Conservation (phyloP, 2,797 vertebrate species). For the Petrocephalus schoutedeni region DNA sequence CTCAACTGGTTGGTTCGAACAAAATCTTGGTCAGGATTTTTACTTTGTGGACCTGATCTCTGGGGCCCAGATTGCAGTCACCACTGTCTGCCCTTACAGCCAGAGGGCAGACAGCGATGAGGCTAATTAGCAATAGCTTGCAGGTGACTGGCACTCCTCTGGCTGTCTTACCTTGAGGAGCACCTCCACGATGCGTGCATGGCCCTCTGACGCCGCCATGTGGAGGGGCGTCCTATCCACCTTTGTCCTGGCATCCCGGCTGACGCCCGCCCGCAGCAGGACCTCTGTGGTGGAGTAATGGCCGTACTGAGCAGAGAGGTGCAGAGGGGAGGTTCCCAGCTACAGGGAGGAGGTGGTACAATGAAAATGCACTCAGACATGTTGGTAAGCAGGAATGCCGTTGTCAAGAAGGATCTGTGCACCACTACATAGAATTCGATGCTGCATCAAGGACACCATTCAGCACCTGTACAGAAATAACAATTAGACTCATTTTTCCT, state of each 20-base stretch:
- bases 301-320: slow-evolving; percentile 77
- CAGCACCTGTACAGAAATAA: neutral
- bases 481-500: slow-evolving; percentile 37
- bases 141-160: neutral
- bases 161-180: slow-evolving; percentile 69
- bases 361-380: neutral
- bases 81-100: too few relatives aligned
- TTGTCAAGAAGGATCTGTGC: neutral
- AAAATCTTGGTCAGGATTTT: neutral
- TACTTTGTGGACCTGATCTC: neutral
- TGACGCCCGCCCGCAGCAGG: slow-evolving; percentile 76
- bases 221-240: slow-evolving; percentile 79
- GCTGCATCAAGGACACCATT: neutral
- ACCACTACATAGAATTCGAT: neutral
- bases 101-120: neutral
- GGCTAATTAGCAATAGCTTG: neutral
- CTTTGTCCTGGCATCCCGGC: slow-evolving; percentile 80
- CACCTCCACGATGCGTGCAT: slow-evolving; percentile 77
- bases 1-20: neutral
- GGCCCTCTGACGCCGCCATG: slow-evolving; percentile 80
- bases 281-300: slow-evolving; percentile 83
- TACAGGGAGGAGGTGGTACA: slow-evolving; percentile 33
- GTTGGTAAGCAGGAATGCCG: neutral
- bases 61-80: neutral
- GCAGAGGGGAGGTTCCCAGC: slow-evolving; percentile 80